phyloP scores from a whole-genome alignment of 2,797 vertebrate species.

The Cryptoblepharus egeriae region DNA sequence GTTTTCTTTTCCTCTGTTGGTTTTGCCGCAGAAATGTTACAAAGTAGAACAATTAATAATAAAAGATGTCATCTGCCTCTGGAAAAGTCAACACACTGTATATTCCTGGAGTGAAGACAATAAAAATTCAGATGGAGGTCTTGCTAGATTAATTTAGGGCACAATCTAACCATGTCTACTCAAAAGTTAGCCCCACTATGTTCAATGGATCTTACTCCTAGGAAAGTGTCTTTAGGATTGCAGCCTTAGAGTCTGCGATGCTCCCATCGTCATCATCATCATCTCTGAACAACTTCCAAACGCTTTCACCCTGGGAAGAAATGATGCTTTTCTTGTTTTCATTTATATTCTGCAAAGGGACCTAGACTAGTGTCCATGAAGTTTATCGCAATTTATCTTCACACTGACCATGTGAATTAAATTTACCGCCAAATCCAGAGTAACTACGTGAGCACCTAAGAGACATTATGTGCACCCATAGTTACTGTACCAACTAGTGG shows the following conservation, averaged over 20 bases:
- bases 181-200: no score
- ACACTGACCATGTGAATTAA: not conserved
- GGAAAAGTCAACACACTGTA: not conserved
- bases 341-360: no score
- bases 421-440: no score
- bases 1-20: constrained; percentile 14
- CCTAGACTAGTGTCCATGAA: no score
- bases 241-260: fast-evolving
- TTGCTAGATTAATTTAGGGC: not conserved
- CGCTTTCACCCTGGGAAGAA: not conserved
- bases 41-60: not conserved
- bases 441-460: no score
- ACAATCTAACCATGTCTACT: no score
- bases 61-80: constrained; percentile 9
- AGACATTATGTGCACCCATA: no score
- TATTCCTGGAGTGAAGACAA: not conserved
- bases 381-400: not conserved
- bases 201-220: no score
- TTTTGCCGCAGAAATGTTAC: not conserved
- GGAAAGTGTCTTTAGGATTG: no score
- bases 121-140: constrained; percentile 16
- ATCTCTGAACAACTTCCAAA: constrained; percentile 22
- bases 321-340: not conserved
- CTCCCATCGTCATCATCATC: not conserved
- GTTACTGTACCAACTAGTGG: no score